Percentiles rank a stretch among this genome's conserved stretches.
phyloP scores from a whole-genome alignment of 2,797 vertebrate genomes.

The Chrosomus eos region DNA sequence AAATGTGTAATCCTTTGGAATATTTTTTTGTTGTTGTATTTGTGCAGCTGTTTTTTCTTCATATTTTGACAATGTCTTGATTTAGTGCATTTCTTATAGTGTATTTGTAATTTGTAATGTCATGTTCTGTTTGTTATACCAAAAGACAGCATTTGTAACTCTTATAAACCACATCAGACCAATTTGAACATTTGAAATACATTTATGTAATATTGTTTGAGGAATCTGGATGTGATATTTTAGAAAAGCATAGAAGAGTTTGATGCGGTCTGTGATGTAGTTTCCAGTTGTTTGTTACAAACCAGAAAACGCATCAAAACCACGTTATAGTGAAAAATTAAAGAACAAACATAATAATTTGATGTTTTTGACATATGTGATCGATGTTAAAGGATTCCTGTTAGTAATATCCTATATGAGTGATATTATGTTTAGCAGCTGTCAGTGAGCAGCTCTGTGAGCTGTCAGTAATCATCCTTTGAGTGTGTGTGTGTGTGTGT shows the following conservation, averaged over 20 bases:
- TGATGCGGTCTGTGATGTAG: background rate
- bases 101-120: background rate
- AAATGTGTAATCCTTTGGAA: background rate
- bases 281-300: background rate
- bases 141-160: background rate
- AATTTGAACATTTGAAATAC: background rate
- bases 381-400: background rate
- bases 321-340: background rate
- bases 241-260: background rate
- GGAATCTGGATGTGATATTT: background rate
- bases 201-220: background rate
- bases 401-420: background rate
- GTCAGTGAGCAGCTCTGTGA: background rate
- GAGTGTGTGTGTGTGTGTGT: background rate
- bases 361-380: background rate
- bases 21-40: background rate
- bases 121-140: background rate
- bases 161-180: background rate
- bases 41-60: background rate
- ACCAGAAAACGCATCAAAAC: background rate
- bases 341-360: background rate
- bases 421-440: conserved; percentile 4
- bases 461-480: conserved; percentile 4
- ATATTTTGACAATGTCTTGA: background rate
- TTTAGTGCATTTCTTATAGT: background rate